Base-by-base conservation (phyloP, 2,113 vertebrate genomes). In the Garra rufa region DNA sequence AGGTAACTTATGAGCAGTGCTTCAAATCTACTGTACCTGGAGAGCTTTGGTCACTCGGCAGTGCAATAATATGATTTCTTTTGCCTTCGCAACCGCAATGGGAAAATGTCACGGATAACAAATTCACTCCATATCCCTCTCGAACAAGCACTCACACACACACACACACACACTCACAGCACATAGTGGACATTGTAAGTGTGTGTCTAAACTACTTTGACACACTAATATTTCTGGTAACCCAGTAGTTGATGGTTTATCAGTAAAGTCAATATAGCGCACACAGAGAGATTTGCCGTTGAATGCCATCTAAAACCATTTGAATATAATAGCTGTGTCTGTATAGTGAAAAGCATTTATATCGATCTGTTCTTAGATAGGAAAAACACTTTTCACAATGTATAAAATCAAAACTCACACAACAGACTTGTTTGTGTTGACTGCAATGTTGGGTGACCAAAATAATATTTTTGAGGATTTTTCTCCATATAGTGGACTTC, bases 241-340 rank as follows among this genome's bases (percentile, higher is more conserved):
- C 24, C 15, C 30, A 74, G 43, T 73, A 26, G 30, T 59, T 77
- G 52, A 77, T 77, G 30, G 6, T 24, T 77, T 77, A 24, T 77
- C 19, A 28, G 43, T 57, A 57, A 75, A 75, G 43, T 75, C 52
- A 78, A 78, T 78, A 78, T 78, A 78, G 38, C 11, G 13, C 30
- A 24, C 17, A n/a, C 28, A 59, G 50, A 77, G 30, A 30, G 24
- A 17, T 74, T 24, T 46, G 43, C 43, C 7, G 0, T 50, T 75
- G 44, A 48, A 48, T 50, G 24, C 24, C 44, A 48, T 80, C 24
- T 80, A 46, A 30, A 80, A 80, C 57, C 15, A 30, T 79, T 63
- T 65, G 34, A 43, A 46, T 65, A 46, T 21, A 79, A 79, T 52
- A 24, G 75, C 34, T 59, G 30, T 1, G 0, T 65, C 77, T 79